Evolutionary conservation across 1,140 invertebrate species (phyloP), one percentile per base, ranked within the genome.

Genomic region (Pollicipes pollicipes): DNA sequence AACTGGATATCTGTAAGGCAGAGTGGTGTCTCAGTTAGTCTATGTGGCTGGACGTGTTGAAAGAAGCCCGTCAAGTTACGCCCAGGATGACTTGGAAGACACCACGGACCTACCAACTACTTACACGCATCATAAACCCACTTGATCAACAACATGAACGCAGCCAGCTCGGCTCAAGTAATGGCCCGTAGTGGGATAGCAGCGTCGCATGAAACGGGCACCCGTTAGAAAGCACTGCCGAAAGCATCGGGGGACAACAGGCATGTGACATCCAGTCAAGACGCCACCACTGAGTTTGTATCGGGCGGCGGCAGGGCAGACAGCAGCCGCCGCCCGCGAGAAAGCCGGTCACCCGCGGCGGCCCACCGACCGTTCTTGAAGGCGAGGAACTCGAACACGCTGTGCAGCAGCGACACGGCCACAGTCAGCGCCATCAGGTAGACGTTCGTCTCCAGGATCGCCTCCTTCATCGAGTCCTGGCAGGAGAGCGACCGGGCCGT

Each of bases 321-420:
- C n/a, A n/a, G n/a, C n/a, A n/a, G n/a, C n/a, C n/a, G n/a, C n/a
- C n/a, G n/a, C n/a, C n/a, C n/a, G n/a, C n/a, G n/a, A n/a, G n/a
- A n/a, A n/a, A n/a, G n/a, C n/a, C n/a, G n/a, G n/a, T n/a, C n/a
- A n/a, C n/a, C n/a, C n/a, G n/a, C n/a, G n/a, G n/a, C n/a, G n/a
- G n/a, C n/a, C n/a, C n/a, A n/a, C 74, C 81, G 81, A 89, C 88
- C 95, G 84, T 99, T 99, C 83, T 99, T 99, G 80, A 99, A 99
- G 69, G 97, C 97, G 35, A 99, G 83, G 76, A 99, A 87, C 80
- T 99, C 97, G 83, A 99, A 98, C 68, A 99, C 86, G 75, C 91
- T 97, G 81, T 99, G 97, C 3, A 99, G 82, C 37, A 99, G 85
- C 4, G 97, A 98, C 0, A 99, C 89, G 71, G 88, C 83, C 70